These are phyloP conservation scores for Neogale vison DNA, from an alignment of 2,113 vertebrate species.

Conservation along the genomic window DNA sequence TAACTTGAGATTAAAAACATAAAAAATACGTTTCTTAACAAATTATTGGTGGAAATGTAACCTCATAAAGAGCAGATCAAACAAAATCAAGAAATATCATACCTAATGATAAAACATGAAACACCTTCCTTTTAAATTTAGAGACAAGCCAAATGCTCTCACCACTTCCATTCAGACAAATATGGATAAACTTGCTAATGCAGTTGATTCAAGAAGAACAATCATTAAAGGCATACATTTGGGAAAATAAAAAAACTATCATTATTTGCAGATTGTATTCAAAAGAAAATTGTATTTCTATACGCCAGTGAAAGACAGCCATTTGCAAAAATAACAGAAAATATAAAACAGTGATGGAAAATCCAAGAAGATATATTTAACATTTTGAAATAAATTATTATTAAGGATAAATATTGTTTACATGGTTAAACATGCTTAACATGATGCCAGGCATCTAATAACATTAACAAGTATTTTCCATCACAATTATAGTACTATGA, in stretches of 20 bases:
- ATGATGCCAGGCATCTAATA: neutral
- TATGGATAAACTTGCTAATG: neutral
- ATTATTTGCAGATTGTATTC: neutral
- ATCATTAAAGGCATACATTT: neutral
- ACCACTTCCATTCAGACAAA: neutral
- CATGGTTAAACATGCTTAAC: neutral
- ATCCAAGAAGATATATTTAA: neutral
- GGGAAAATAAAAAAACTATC: neutral
- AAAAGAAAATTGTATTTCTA: neutral
- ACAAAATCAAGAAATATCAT: neutral
- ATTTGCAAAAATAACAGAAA: neutral
- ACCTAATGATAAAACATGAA: neutral
- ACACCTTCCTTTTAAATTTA: neutral
- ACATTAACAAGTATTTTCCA: neutral
- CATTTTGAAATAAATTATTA: neutral
- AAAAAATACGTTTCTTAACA: neutral
- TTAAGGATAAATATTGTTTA: neutral
- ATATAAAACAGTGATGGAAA: neutral
- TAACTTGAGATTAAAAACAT: neutral
- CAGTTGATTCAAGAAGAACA: neutral
- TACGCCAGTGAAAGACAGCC: neutral
- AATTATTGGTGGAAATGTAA: neutral
- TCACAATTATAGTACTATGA: neutral
- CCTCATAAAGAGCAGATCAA: neutral
- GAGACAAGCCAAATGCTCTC: neutral